phyloP scores from a whole-genome alignment of 2,797 vertebrate species.

The Gallinago solitaria region DNA sequence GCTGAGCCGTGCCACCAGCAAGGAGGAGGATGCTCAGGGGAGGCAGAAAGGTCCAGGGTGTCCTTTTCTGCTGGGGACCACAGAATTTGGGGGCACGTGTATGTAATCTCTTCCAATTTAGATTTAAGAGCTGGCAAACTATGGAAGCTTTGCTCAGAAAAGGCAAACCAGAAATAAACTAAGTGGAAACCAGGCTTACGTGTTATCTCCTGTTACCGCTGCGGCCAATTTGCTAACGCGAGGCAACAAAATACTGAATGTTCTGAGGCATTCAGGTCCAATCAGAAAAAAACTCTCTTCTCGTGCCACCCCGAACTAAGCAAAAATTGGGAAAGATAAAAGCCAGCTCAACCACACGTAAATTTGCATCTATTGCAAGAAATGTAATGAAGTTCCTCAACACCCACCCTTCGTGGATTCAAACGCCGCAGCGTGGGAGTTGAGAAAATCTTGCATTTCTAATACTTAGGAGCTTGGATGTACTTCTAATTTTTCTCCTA shows the following conservation, averaged over 20 bases:
- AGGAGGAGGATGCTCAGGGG: background rate
- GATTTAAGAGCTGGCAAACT: background rate
- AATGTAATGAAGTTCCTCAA: background rate
- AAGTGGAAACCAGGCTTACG: background rate
- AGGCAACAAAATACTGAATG: background rate
- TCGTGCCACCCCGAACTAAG: background rate
- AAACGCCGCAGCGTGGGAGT: background rate
- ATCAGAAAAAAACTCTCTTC: background rate
- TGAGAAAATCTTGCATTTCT: slow-evolving; percentile 28
- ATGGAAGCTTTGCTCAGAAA: background rate
- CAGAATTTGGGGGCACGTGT: too few relatives aligned
- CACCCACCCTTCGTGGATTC: background rate
- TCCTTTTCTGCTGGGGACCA: background rate
- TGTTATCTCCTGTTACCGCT: background rate
- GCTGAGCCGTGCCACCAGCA: accelerated
- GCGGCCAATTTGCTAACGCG: accelerated
- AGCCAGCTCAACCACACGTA: background rate
- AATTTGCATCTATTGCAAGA: background rate
- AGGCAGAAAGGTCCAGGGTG: background rate
- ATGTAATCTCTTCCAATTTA: background rate
- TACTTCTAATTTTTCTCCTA: background rate
- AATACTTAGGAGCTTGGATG: background rate
- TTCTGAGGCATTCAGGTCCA: background rate
- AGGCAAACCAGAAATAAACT: background rate
- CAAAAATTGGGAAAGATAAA: background rate